Evolutionary conservation across 2,113 vertebrate species (phyloP).

Genomic region (Halichoeres trimaculatus): DNA sequence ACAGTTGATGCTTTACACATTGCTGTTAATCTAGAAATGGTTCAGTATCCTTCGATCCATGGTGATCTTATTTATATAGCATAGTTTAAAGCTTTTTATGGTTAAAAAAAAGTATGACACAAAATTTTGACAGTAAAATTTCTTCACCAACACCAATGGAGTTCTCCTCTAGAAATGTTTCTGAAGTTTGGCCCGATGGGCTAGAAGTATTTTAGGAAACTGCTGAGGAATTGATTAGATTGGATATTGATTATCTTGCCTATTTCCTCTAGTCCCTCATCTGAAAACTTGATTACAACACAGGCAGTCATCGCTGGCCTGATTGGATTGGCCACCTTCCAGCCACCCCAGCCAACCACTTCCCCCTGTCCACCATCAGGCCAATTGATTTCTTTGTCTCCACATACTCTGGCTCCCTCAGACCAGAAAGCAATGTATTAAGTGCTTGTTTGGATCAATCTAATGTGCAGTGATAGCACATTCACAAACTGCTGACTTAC

Average conservation of each 20-base stretch:
- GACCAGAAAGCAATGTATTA: slow-evolving; percentile 81
- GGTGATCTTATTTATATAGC: too few relatives aligned
- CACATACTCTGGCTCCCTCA: slow-evolving; percentile 52
- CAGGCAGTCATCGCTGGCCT: slow-evolving; percentile 49
- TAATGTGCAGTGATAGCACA: slow-evolving; percentile 83
- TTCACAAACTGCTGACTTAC: slow-evolving; percentile 82
- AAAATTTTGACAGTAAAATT: too few relatives aligned
- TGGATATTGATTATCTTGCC: slow-evolving; percentile 65
- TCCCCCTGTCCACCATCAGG: slow-evolving; percentile 41
- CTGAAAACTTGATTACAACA: slow-evolving; percentile 73
- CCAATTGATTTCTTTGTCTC: slow-evolving; percentile 74
- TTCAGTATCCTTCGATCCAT: too few relatives aligned
- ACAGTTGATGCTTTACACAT: too few relatives aligned
- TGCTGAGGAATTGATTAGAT: slow-evolving; percentile 71
- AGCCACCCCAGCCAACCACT: slow-evolving; percentile 4
- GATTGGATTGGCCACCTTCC: slow-evolving; percentile 54
- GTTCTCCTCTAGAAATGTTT: slow-evolving; percentile 24
- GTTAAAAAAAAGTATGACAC: too few relatives aligned
- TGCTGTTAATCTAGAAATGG: too few relatives aligned
- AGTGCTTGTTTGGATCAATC: slow-evolving; percentile 86
- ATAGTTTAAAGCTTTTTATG: too few relatives aligned
- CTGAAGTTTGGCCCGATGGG: slow-evolving; percentile 34
- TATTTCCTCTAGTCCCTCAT: slow-evolving; percentile 59
- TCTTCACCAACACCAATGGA: background rate
- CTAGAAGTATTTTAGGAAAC: slow-evolving; percentile 44